Evolutionary conservation across 1,140 invertebrate species (phyloP).

Genomic region (Drosophila serrata): DNA sequence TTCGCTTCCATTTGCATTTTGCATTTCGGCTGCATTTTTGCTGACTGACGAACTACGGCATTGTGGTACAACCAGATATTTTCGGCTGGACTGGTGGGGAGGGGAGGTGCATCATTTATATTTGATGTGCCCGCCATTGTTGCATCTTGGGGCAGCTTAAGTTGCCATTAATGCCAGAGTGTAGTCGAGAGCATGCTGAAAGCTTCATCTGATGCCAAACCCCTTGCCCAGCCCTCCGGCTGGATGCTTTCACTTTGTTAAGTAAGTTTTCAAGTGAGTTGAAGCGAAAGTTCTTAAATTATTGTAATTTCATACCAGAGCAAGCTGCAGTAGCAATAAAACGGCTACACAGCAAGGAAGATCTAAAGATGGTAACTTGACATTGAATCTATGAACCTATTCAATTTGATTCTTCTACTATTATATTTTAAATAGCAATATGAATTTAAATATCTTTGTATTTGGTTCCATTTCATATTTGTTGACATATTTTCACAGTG

Average conservation of each 20-base stretch:
- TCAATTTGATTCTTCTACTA: neutral
- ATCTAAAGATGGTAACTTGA: neutral
- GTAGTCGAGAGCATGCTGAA: conserved; percentile 20
- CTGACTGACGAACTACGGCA: conserved; percentile 44
- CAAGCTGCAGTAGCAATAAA: conserved; percentile 12
- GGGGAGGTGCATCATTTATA: conserved; percentile 66
- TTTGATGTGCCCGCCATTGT: conserved; percentile 57
- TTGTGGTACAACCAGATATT: conserved; percentile 9
- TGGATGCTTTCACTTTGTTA: conserved; percentile 25
- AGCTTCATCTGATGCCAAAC: conserved; percentile 12
- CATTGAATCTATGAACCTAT: neutral
- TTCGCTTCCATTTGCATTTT: conserved; percentile 71
- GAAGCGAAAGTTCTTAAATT: conserved; percentile 71
- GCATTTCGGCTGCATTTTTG: conserved; percentile 26
- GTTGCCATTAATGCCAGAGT: conserved; percentile 67
- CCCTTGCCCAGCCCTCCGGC: conserved; percentile 2
- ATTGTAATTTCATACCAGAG: conserved; percentile 63
- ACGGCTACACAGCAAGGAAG: neutral
- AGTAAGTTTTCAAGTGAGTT: conserved; percentile 56
- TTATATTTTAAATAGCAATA: neutral
- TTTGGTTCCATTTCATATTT: neutral
- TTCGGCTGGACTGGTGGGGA: conserved; percentile 4
- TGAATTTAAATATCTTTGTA: neutral
- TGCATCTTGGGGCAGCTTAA: conserved; percentile 67
- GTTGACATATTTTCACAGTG: neutral